Evolutionary conservation across 1,140 invertebrate genomes (phyloP), one percentile per base, ranked within the genome.

Genomic region (Yoshiicerus persimilis): DNA sequence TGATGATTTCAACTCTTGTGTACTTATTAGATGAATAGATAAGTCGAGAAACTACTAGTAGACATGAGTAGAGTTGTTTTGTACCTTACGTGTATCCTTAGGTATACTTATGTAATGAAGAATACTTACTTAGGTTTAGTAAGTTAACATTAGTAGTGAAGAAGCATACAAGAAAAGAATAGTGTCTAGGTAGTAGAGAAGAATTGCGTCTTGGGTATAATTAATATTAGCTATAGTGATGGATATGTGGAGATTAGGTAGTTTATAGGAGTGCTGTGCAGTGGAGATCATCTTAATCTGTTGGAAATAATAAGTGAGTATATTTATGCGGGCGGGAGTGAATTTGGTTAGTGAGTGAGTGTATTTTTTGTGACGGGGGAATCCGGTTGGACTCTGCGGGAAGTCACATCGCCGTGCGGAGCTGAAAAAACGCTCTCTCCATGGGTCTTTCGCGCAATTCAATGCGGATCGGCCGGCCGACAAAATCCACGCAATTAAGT

Each of bases 401-500:
- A 84, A 27, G 16, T 38, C 89, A 83, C 32, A 64, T 75, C 87
- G 62, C 64, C 88, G 83, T 86, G 87, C 84, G 56, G 84, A 87
- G 25, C 47, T 25, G 86, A 88, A 88, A 86, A 89, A 89, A 88
- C 80, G 62, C 84, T 86, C 87, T 47, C 86, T 66, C 83, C 86
- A 87, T 64, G 85, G 32, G 70, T 66, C 36, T 56, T 75, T 34
- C 62, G 27, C 41, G 66, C 70, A 87, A 89, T 86, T 85, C 80
- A 84, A 83, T 89, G 80, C 62, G 70, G 88, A 86, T 70, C 39
- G 70, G 84, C 88, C 86, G 86, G 77, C 89, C 86, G 88, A 90
- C 86, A 90, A 90, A 90, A 90, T 88, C 86, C 87, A 88, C 89
- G 88, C 89, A 89, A 90, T 90, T 90, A 90, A 90, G 85, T 89